phyloP scores from a whole-genome alignment of 1,140 invertebrate species.

The Lepidotrigona ventralis region DNA sequence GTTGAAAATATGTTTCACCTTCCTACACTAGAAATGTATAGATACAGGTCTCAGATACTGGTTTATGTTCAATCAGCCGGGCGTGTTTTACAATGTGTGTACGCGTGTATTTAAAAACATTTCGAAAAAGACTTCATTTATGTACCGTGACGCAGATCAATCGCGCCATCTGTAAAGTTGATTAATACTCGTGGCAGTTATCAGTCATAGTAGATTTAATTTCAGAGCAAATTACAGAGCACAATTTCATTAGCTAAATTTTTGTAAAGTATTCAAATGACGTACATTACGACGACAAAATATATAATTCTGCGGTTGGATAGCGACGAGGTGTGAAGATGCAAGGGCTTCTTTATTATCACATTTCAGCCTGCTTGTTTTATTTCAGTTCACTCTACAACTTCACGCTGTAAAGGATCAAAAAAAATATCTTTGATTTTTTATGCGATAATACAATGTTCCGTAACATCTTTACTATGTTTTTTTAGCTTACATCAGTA shows the following conservation, averaged over 20 bases:
- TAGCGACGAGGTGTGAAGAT: background rate
- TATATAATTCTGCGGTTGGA: background rate
- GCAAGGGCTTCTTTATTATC: background rate
- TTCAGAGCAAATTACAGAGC: background rate
- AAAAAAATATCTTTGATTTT: background rate
- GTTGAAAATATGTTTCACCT: background rate
- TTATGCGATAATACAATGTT: background rate
- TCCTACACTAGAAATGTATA: background rate
- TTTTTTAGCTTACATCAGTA: no score
- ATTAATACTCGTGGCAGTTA: background rate
- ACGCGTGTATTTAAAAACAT: no score
- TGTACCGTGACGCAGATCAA: background rate
- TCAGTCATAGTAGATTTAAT: background rate
- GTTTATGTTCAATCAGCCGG: no score
- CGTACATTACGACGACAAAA: background rate
- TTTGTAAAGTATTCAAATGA: background rate
- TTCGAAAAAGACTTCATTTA: background rate
- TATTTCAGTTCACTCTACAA: no score
- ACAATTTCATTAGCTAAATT: background rate
- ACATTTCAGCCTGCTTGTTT: no score
- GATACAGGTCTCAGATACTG: no score
- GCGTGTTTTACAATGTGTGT: no score
- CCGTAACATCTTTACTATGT: background rate
- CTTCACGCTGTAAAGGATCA: no score
- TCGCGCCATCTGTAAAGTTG: background rate